Evolutionary conservation across 2,888 invertebrate genomes (phyloP), one percentile per base, ranked within the genome.

Genomic region (Cryptus armator): DNA sequence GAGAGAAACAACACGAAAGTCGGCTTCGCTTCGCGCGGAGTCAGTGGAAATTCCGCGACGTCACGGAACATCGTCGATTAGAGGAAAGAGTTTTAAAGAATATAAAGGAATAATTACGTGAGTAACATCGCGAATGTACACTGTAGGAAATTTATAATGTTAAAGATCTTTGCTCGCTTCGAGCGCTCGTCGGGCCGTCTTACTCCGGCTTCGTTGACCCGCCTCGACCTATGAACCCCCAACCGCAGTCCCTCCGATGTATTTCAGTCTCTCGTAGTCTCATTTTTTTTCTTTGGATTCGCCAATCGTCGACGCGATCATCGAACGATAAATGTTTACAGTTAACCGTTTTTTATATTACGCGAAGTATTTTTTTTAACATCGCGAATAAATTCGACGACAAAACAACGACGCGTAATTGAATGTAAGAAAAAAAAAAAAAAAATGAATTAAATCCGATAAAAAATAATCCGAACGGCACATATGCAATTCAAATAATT

Each of bases 171-270:
- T 0, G 29, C 48, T 46, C 48, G 37, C 12, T 4, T 19, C 32
- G 19, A 59, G 7, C 78, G 46, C 59, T 37, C 37, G 48, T 51
- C 48, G n/a, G 29, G 29, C 37, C 37, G 71, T 32, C 59, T 62
- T 77, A 71, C 80, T 72, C 76, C 76, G 84, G 64, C 81, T 59
- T 48, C 62, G 70, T 32, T 86, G 88, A 88, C 86, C 88, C 85
- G 76, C 80, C 84, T 77, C 77, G 88, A 88, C 85, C 88, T 88
- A 84, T 84, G 88, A 87, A 87, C 88, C 76, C 48, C 79, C 70
- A 72, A 83, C 79, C 79, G 51, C 81, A 77, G 67, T 37, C 77
- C 68, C 72, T 74, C 71, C 43, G 9, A 37, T 12, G 37, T 37
- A 46, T 72, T 76, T 71, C 71, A 70, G 59, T 67, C 78, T 48